Percentiles rank a stretch among this genome's conserved stretches.
phyloP scores from a whole-genome alignment of 1,140 invertebrate species.

The Belonocnema kinseyi region DNA sequence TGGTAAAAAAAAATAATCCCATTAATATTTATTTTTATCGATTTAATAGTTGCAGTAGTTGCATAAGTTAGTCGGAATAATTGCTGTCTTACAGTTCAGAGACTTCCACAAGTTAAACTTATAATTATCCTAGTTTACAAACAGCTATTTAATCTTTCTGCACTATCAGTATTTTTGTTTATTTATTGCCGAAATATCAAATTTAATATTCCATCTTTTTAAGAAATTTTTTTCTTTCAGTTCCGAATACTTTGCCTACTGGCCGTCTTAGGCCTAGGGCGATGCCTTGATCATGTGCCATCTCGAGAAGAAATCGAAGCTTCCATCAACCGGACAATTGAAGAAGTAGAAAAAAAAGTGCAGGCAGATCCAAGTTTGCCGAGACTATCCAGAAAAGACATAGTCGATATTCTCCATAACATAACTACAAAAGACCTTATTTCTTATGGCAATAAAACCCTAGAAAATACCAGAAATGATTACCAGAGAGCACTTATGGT shows the following conservation, averaged over 20 bases:
- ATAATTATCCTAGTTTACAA: no score
- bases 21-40: no score
- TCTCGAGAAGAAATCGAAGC: slow-evolving; percentile 64
- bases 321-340: slow-evolving; percentile 77
- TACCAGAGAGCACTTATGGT: slow-evolving; percentile 77
- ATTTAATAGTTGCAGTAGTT: no score
- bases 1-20: no score
- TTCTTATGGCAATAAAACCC: slow-evolving; percentile 68
- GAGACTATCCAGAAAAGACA: slow-evolving; percentile 77
- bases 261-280: slow-evolving; percentile 57
- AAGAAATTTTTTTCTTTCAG: slow-evolving; percentile 51
- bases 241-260: slow-evolving; percentile 62
- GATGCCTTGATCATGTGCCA: slow-evolving; percentile 55
- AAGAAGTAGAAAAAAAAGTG: slow-evolving; percentile 79
- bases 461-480: slow-evolving; percentile 70
- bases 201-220: no score
- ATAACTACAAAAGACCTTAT: slow-evolving; percentile 73
- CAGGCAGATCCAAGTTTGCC: slow-evolving; percentile 77
- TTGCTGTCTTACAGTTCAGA: no score
- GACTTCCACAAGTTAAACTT: no score
- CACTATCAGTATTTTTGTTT: no score
- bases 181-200: no score
- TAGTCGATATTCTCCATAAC: slow-evolving; percentile 78
- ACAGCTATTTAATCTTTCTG: no score
- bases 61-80: no score